A percentile compares a stretch with the other conserved stretches of the same genome.
Evolutionary conservation across 2,888 invertebrate genomes (phyloP).

Genomic region (Cheilosia vernalis): DNA sequence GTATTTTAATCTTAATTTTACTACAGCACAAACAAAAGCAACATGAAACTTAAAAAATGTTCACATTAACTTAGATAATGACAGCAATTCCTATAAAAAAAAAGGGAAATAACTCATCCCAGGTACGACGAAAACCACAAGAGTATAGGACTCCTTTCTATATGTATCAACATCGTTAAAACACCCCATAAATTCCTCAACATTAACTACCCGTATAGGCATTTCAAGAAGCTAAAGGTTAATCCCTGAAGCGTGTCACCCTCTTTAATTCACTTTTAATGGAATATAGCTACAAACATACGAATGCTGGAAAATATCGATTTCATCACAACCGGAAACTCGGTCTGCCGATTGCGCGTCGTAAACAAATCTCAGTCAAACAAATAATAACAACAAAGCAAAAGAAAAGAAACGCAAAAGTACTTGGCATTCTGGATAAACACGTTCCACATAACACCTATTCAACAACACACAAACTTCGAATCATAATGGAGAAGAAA

Average conservation of each 20-base stretch:
- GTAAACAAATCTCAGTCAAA: conserved; percentile 41
- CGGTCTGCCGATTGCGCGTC: conserved; percentile 25
- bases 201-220: conserved; percentile 38
- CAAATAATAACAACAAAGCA: conserved; percentile 12
- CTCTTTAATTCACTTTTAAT: conserved; percentile 49
- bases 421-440: conserved; percentile 33
- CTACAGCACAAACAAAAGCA: too few relatives aligned
- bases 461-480: conserved; percentile 36
- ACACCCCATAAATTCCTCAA: conserved; percentile 46
- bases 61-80: background rate
- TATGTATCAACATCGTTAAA: background rate
- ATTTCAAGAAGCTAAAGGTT: conserved; percentile 58
- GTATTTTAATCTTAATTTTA: too few relatives aligned
- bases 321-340: conserved; percentile 60
- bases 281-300: conserved; percentile 14
- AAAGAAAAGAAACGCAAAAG: conserved; percentile 26
- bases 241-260: conserved; percentile 68
- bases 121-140: background rate
- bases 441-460: conserved; percentile 40
- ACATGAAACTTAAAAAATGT: too few relatives aligned
- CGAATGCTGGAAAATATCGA: conserved; percentile 40
- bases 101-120: too few relatives aligned
- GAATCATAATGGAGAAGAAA: conserved; percentile 10
- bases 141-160: background rate
- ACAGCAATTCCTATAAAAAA: background rate